Evolutionary conservation across 2,113 vertebrate species (phyloP).

Genomic region (Tricholaema leucomelas): DNA sequence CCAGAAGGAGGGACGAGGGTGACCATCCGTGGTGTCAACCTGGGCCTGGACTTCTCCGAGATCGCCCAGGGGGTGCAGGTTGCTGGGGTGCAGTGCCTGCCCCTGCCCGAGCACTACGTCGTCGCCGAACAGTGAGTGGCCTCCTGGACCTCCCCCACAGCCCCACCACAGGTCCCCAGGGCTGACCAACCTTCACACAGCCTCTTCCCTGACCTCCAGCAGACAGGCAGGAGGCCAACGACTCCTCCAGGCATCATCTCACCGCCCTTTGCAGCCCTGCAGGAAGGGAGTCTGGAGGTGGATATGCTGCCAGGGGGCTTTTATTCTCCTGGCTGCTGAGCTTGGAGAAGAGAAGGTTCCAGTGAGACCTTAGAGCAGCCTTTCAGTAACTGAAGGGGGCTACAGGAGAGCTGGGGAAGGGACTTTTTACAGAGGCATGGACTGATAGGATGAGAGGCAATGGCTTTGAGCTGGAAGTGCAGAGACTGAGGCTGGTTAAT

Average conservation of each 20-base stretch:
- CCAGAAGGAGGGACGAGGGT: constrained; percentile 94
- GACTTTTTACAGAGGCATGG: too few relatives aligned
- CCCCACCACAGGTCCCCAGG: rapidly evolving
- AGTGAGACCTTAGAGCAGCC: too few relatives aligned
- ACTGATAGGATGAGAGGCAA: too few relatives aligned
- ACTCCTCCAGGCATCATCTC: background rate
- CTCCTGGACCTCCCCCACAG: rapidly evolving
- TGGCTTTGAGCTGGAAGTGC: too few relatives aligned
- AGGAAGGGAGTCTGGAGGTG: background rate
- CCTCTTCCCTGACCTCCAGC: background rate
- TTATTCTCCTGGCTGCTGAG: too few relatives aligned
- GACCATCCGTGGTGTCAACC: constrained; percentile 93
- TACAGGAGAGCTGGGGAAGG: too few relatives aligned
- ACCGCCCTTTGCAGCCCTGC: background rate
- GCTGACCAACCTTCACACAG: background rate
- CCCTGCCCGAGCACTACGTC: constrained; percentile 90
- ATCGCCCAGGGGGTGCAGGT: constrained; percentile 92
- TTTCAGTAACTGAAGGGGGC: too few relatives aligned
- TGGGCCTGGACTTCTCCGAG: constrained; percentile 93
- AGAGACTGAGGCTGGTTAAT: too few relatives aligned
- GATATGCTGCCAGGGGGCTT: too few relatives aligned
- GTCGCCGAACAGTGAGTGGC: constrained; percentile 94
- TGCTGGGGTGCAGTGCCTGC: constrained; percentile 89
- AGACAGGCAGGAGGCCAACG: rapidly evolving
- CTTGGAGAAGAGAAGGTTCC: too few relatives aligned